Conservation (phyloP, 1,140 invertebrate species). For the Hycleus cichorii region DNA sequence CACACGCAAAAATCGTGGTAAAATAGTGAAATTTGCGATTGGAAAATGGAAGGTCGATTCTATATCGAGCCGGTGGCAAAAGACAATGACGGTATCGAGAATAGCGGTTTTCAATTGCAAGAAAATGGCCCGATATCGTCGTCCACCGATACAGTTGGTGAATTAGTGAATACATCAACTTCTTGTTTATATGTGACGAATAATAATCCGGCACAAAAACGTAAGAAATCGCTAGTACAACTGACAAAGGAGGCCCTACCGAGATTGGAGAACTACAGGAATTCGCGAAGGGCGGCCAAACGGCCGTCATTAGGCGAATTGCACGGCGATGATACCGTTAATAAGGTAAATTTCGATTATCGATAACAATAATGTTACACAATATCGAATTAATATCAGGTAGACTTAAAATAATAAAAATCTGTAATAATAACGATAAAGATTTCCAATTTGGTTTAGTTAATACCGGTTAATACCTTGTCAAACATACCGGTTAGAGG, state of each 20-base stretch:
- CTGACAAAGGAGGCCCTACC: slow-evolving; percentile 72
- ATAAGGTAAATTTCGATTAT: slow-evolving; percentile 38
- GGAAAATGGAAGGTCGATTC: slow-evolving; percentile 16
- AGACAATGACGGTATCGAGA: slow-evolving; percentile 21
- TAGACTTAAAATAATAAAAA: not conserved
- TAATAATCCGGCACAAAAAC: slow-evolving; percentile 1
- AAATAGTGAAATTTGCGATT: not conserved
- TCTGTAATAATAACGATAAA: too few relatives aligned
- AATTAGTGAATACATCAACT: not conserved
- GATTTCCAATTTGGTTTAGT: too few relatives aligned
- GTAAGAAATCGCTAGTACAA: slow-evolving; percentile 49
- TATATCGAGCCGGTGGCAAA: slow-evolving; percentile 1
- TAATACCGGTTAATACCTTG: too few relatives aligned
- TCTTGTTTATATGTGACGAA: not conserved
- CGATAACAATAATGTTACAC: not conserved
- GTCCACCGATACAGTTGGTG: slow-evolving; percentile 17
- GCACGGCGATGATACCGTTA: slow-evolving; percentile 50
- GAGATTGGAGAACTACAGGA: slow-evolving; percentile 83
- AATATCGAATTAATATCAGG: not conserved
- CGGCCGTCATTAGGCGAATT: slow-evolving; percentile 66
- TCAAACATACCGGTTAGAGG: too few relatives aligned
- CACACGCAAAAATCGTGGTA: too few relatives aligned
- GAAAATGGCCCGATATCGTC: slow-evolving; percentile 20
- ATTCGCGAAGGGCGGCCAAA: slow-evolving; percentile 62
- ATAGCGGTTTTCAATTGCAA: slow-evolving; percentile 29